phyloP scores from a whole-genome alignment of 2,888 invertebrate species.

The Conistra vaccinii region DNA sequence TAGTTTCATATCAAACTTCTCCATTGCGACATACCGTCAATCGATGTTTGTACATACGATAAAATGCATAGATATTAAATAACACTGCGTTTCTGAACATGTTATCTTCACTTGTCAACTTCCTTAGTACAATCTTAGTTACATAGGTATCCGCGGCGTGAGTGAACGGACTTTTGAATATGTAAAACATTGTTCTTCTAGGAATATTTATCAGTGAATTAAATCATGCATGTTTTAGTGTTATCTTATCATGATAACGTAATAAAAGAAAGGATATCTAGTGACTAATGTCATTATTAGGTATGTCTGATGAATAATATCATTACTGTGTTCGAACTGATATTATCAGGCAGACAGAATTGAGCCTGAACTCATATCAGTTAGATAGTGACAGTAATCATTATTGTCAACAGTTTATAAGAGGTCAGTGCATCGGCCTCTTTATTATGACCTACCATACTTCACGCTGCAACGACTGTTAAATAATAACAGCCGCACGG shows the following conservation, averaged over 20 bases:
- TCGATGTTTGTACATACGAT: slow-evolving; percentile 63
- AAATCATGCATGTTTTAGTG: slow-evolving; percentile 40
- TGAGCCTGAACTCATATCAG: slow-evolving; percentile 23
- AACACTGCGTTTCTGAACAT: slow-evolving; percentile 48
- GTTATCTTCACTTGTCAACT: slow-evolving; percentile 66
- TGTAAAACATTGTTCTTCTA: slow-evolving; percentile 48
- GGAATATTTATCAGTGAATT: slow-evolving; percentile 47
- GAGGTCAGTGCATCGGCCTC: slow-evolving; percentile 28
- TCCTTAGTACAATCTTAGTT: slow-evolving; percentile 64
- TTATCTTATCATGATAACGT: slow-evolving; percentile 49
- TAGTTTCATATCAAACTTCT: slow-evolving; percentile 53
- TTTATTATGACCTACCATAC: not conserved
- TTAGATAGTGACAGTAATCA: slow-evolving; percentile 22
- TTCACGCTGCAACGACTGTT: not conserved
- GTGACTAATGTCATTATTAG: slow-evolving; percentile 43
- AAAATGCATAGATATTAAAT: slow-evolving; percentile 58
- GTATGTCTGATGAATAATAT: slow-evolving; percentile 23
- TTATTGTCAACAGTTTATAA: slow-evolving; percentile 13
- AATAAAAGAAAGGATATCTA: slow-evolving; percentile 38
- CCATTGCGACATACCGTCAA: slow-evolving; percentile 65
- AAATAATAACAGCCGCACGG: no score
- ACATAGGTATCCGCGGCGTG: slow-evolving; percentile 33
- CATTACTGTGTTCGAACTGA: slow-evolving; percentile 13
- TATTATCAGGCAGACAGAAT: slow-evolving; percentile 35
- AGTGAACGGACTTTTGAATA: slow-evolving; percentile 49